Percentiles rank a stretch among this genome's conserved stretches.
These are phyloP conservation scores for Drosophila mauritiana DNA, from an alignment of 1,140 invertebrate genomes.

Conservation along the genomic window DNA sequence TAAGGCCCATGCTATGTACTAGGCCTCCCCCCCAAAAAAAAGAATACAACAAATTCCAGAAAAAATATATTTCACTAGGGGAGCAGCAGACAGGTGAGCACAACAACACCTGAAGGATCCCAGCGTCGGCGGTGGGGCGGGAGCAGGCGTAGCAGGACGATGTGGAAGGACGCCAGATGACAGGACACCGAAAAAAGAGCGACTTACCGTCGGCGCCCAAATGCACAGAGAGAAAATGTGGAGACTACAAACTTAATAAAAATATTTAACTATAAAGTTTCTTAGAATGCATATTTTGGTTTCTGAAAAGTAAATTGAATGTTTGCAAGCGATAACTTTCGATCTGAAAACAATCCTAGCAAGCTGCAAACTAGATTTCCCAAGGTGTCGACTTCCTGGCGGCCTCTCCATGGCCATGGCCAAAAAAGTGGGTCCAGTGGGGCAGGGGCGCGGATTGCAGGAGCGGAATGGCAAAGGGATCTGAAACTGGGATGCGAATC, in stretches of 20 bases:
- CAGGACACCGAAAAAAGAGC: constrained; percentile 15
- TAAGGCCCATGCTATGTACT: constrained; percentile 13
- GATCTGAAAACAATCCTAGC: no score
- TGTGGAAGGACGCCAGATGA: constrained; percentile 9
- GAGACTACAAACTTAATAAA: background rate
- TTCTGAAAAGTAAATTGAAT: no score
- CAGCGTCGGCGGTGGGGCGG: background rate
- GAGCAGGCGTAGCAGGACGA: background rate
- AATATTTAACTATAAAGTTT: background rate
- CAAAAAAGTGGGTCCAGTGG: constrained; percentile 6
- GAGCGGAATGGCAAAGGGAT: background rate
- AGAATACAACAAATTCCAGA: no score
- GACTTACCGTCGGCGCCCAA: constrained; percentile 1
- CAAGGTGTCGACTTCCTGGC: background rate
- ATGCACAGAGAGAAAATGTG: background rate
- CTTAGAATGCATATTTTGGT: no score
- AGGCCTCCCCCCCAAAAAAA: background rate
- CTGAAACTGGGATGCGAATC: background rate
- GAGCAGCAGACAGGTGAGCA: constrained; percentile 35
- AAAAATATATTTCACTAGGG: constrained; percentile 16
- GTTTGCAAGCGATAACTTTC: no score
- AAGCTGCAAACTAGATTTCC: background rate
- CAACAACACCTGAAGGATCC: constrained; percentile 42
- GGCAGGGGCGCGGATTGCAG: constrained; percentile 15
- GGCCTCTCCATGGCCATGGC: constrained; percentile 17